phyloP scores from a whole-genome alignment of 2,113 vertebrate species.

The Lipotes vexillifer region DNA sequence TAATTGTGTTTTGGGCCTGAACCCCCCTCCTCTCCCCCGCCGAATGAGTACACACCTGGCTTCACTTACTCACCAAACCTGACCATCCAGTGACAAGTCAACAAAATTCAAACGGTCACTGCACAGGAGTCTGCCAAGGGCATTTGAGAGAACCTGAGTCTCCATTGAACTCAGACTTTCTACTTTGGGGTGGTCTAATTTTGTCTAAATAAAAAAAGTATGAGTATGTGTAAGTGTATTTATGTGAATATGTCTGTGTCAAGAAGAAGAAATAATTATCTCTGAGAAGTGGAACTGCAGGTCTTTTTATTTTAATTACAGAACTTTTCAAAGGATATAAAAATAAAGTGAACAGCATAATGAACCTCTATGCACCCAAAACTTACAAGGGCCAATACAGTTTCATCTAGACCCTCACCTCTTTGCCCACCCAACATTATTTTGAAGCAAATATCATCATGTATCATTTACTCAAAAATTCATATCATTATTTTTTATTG shows the following conservation, averaged over 20 bases:
- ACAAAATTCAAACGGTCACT: background rate
- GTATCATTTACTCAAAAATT: background rate
- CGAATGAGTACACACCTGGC: background rate
- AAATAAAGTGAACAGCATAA: background rate
- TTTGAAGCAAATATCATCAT: background rate
- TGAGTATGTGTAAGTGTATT: background rate
- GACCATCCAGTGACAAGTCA: background rate
- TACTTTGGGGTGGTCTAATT: background rate
- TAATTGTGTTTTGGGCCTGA: background rate
- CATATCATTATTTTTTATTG: background rate
- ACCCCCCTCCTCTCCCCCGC: accelerated
- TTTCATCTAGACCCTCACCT: background rate
- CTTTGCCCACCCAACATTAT: background rate
- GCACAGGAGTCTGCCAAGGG: background rate
- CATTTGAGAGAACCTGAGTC: background rate
- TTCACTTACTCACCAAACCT: background rate
- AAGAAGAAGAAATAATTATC: background rate
- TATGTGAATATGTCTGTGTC: background rate
- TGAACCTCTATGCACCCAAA: background rate
- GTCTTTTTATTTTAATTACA: background rate
- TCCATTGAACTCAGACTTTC: background rate
- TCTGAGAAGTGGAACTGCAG: background rate
- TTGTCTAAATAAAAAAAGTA: background rate
- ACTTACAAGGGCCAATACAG: background rate
- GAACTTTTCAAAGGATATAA: background rate